phyloP scores from a whole-genome alignment of 2,113 vertebrate genomes.

The Sylvilagus bachmani region DNA sequence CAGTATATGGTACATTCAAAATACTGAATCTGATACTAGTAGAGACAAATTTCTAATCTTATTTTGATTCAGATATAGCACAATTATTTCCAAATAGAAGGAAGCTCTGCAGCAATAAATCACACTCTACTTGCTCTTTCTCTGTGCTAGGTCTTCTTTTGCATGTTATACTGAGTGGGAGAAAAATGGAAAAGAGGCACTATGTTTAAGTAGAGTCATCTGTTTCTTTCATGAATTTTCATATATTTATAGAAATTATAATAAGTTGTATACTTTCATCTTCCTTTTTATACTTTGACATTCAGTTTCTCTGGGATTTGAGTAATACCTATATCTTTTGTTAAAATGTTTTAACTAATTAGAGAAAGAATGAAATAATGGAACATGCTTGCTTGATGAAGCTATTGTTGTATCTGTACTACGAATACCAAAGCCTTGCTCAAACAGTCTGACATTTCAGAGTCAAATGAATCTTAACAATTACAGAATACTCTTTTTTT shows the following conservation, averaged over 20 bases:
- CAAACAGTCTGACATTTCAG: constrained; percentile 45
- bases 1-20: neutral
- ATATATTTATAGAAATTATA: neutral
- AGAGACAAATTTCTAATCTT: neutral
- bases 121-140: rapidly evolving
- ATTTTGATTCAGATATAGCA: neutral
- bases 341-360: neutral
- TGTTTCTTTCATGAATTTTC: neutral
- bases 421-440: neutral
- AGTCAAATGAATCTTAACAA: constrained; percentile 3
- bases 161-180: neutral
- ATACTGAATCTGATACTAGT: neutral
- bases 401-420: neutral
- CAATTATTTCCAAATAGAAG: neutral
- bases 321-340: neutral
- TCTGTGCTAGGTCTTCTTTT: neutral
- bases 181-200: neutral
- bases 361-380: constrained; percentile 3
- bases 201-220: neutral
- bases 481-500: neutral
- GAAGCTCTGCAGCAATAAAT: neutral
- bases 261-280: neutral
- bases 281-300: neutral
- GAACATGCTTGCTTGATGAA: neutral
- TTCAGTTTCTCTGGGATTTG: neutral